phyloP scores from a whole-genome alignment of 2,113 vertebrate species.

The Xiphophorus couchianus region DNA sequence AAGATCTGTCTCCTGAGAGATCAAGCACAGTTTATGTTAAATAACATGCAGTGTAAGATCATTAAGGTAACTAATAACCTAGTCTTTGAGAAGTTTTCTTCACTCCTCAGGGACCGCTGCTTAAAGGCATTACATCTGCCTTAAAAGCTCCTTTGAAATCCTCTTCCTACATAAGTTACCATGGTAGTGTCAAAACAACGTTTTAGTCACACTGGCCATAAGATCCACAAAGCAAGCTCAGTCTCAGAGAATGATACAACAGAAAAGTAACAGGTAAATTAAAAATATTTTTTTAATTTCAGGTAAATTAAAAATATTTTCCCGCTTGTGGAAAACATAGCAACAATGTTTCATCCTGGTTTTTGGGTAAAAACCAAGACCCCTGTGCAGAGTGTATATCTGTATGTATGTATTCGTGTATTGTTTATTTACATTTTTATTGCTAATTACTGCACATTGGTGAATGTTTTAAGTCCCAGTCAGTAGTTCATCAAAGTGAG shows the following conservation, averaged over 20 bases:
- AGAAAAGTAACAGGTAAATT: not conserved
- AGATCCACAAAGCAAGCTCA: not conserved
- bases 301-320: no score
- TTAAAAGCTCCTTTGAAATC: not conserved
- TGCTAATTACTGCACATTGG: constrained; percentile 18
- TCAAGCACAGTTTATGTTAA: not conserved
- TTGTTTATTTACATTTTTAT: constrained; percentile 41
- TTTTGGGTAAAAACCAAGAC: not conserved
- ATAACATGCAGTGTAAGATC: not conserved
- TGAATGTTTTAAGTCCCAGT: constrained; percentile 37
- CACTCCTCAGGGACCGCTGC: not conserved
- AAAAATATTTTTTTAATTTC: no score
- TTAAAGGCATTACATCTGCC: not conserved
- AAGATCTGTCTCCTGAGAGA: not conserved
- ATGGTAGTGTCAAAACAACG: not conserved
- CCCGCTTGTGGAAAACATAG: not conserved
- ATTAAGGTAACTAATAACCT: not conserved
- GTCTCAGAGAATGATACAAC: not conserved
- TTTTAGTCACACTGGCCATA: not conserved
- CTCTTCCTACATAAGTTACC: not conserved
- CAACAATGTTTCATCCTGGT: not conserved
- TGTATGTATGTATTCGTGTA: not conserved
- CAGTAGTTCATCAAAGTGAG: constrained; percentile 29
- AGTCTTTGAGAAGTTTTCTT: not conserved
- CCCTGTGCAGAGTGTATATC: not conserved